Evolutionary conservation across 1,140 invertebrate species (phyloP), one percentile per base, ranked within the genome.

Genomic region (Zaprionus gabonicus): DNA sequence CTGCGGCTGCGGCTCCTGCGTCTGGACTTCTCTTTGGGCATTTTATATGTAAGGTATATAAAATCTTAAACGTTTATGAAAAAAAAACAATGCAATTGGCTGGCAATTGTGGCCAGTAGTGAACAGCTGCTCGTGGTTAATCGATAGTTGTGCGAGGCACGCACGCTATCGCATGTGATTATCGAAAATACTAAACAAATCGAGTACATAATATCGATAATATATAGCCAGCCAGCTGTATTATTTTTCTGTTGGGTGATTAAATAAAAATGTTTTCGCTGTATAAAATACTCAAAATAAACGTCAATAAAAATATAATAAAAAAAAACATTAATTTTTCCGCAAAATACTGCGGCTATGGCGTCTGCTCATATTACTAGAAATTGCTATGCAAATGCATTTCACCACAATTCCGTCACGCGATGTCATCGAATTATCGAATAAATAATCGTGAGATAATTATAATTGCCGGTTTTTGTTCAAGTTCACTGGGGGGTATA

Each of bases 1-100:
- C 82, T 81, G 17, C 75, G 76, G 57, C 73, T 84, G 23, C 81
- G 78, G 51, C 78, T 85, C 4, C 79, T 65, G 25, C 59, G 71
- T 23, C 83, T 62, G 17, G 71, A 71, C 46, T 76, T 90, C 20
- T 84, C 81, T 10, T 80, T 90, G 38, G 84, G 84, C 84, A 88
- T 88, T 28, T 53, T 70, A n/a, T 13, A n/a, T 41, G 44, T 34
- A 34, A 36, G 10, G 17, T 46, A 4, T 23, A 13, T 27, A 12
- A 25, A 71, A 46, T 68, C 23, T 15, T 6, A 68, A 55, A 51
- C 64, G 73, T 83, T 88, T 83, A 38, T 23, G 58, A 58, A 59
- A 72, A 23, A 56, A 58, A 65, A 55, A 60, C 36, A 73, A 41
- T 58, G 23, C 15, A 31, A 20, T 59, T 31, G 38, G 20, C 28